Percentiles rank a stretch among this genome's conserved stretches.
Conservation (phyloP, 2,797 vertebrate genomes). For the Pangasius macronema region DNA sequence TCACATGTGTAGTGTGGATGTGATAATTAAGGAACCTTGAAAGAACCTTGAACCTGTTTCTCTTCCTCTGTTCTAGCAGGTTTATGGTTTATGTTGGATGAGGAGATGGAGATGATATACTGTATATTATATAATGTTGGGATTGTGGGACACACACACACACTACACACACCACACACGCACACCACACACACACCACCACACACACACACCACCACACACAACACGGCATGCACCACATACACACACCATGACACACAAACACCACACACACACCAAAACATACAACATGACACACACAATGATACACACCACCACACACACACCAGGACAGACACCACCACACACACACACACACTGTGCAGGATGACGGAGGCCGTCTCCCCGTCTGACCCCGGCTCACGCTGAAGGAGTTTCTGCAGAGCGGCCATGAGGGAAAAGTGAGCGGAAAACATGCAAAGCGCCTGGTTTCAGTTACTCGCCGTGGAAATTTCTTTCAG, state of each 20-base stretch:
- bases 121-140: neutral
- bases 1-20: no score
- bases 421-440: slow-evolving; percentile 9
- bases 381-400: neutral
- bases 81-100: neutral
- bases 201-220: no score
- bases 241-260: no score
- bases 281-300: no score
- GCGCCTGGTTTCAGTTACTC: neutral
- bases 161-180: no score
- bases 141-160: neutral
- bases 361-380: neutral
- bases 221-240: no score
- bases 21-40: no score
- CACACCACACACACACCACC: no score
- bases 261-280: no score
- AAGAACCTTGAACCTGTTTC: no score
- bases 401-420: neutral
- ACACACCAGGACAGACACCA: neutral
- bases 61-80: neutral
- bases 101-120: neutral
- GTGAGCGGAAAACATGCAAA: slow-evolving; percentile 14
- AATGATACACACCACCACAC: neutral
- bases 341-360: neutral
- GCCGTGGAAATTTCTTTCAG: slow-evolving; percentile 2